Base-by-base conservation (phyloP, 2,888 invertebrate species). In the Amaurobius ferox region DNA sequence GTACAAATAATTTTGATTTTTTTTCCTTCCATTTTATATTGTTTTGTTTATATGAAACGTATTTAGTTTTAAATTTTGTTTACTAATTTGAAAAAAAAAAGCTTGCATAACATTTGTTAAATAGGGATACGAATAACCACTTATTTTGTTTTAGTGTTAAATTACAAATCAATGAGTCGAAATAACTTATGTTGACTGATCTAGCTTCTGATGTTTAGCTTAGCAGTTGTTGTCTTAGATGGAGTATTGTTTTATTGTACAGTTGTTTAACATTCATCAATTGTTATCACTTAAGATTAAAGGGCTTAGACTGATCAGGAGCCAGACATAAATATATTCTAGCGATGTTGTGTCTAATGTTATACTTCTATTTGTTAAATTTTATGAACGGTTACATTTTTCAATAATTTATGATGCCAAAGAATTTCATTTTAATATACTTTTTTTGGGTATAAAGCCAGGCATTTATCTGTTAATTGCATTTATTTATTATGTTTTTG, bases 171-270 rank as follows among this genome's bases (percentile, higher is more conserved):
- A 7, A 44, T 16, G n/a, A 44, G 2, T 9, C 2, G 16, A 44
- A 44, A 5, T 44, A 55, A 55, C 16, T 48, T 66, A 28, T 62
- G 30, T 61, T 62, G 28, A 35, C 40, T 62, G 44, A 66, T 66
- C 6, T 78, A 78, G 78, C 39, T 78, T 70, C 23, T 28, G 62
- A 70, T 78, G 78, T 78, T 70, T 78, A 78, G 78, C 70, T 30
- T 78, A 78, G 74, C 23, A 70, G 35, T 35, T 61, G 70, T 78
- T 78, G 70, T 76, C 26, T 44, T 78, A 78, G 55, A 55, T 55
- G 70, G 39, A 39, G 28, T 29, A 70, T 78, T 70, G 39, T 78
- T 78, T 78, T 78, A 78, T 61, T 78, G 78, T 78, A 78, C 78
- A 78, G 78, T 70, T 62, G 40, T 78, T 70, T 78, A 70, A 35